These are phyloP conservation scores for Erannis defoliaria DNA, from an alignment of 2,888 invertebrate genomes.

Conservation along the genomic window DNA sequence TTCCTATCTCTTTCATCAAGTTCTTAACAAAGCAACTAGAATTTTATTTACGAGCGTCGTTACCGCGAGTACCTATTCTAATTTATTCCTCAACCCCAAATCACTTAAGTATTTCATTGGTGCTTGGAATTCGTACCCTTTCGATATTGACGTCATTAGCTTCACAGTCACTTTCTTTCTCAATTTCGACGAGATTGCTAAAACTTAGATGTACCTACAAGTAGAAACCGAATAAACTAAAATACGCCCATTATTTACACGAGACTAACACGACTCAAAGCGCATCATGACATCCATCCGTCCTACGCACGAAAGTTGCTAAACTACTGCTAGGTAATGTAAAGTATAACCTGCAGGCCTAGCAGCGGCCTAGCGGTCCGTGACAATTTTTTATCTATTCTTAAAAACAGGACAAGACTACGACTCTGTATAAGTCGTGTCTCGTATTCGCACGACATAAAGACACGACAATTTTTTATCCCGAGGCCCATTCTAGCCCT, in stretches of 20 bases:
- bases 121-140: not conserved
- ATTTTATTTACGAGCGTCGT: not conserved
- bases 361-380: no score
- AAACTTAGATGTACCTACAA: not conserved
- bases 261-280: not conserved
- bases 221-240: not conserved
- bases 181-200: not conserved
- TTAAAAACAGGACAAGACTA: no score
- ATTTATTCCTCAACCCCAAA: not conserved
- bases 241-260: not conserved
- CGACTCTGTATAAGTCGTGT: no score
- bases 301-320: no score
- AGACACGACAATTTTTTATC: no score
- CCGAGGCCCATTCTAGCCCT: no score
- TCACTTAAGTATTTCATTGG: not conserved
- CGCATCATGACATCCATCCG: no score
- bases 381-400: no score
- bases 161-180: not conserved
- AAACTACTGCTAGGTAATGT: no score
- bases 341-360: no score
- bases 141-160: not conserved
- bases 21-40: conserved; percentile 2
- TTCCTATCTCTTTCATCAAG: not conserved
- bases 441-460: no score
- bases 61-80: not conserved